Base-by-base conservation (phyloP, 2,113 vertebrate species). In the Chaenocephalus aceratus region DNA sequence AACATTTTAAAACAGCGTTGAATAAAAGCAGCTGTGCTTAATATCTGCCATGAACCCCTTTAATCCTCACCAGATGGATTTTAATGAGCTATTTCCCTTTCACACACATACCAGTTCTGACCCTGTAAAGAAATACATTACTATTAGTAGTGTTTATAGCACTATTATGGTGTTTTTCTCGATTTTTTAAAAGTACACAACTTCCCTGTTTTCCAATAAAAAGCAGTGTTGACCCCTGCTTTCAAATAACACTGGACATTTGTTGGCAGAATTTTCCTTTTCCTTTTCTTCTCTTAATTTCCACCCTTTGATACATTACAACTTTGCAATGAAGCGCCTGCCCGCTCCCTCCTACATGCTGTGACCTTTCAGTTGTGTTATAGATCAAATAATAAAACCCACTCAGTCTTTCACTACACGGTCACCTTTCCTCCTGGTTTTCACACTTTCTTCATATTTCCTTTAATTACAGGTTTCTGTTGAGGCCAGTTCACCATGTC, bases 271-370 rank as follows among this genome's bases (percentile, higher is more conserved):
- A 9, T 52, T 30, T 59, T 72, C 66, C 80, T 61, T 61, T 60
- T 41, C n/a, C 60, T 75, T 74, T 65, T 46, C 60, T 66, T 51
- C 41, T 21, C 16, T 30, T 70, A 64, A 79, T 79, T 75, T 70
- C 2, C 0, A 54, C 14, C 2, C 6, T 10, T 11, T n/a, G 62
- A 57, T 48, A 68, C 6, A 60, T 68, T 41, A 16, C 18, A 36
- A 51, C 51, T 41, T 12, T 66, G 12, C 23, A 49, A 2, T 56
- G 2, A 46, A 51, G 26, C 1, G 30, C 44, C 45, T 58, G 23
- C 18, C 61, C 53, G 34, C 46, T 53, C n/a, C 64, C 23, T 53
- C n/a, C 46, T 1, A 34, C 45, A 36, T 4, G 10, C 2, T n/a
- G 0, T 10, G 56, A 4, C 2, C 6, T 46, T 23, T 76, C 26